phyloP scores from a whole-genome alignment of 2,888 invertebrate species.

The Sinotaia quadrata region DNA sequence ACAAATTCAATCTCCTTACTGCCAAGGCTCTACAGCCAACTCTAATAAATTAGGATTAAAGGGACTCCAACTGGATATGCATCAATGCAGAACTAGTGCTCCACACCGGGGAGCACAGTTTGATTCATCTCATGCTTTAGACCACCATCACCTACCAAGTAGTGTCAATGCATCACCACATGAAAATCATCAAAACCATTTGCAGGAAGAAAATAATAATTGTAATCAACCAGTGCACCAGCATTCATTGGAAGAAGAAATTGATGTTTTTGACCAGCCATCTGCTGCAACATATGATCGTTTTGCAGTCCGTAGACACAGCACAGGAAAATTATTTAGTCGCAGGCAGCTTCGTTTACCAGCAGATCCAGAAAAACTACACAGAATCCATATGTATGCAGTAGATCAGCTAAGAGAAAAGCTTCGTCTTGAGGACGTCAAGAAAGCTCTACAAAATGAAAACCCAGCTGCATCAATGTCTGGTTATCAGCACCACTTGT shows the following conservation, averaged over 20 bases:
- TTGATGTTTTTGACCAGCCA: too few species aligned
- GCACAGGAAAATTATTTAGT: background rate
- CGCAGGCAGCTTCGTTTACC: background rate
- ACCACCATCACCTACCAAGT: too few species aligned
- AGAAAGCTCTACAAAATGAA: slow-evolving; percentile 38
- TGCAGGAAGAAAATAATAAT: too few species aligned
- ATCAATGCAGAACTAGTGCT: too few species aligned
- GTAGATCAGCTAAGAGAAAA: slow-evolving; percentile 56
- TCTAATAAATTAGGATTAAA: background rate
- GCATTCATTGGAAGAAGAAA: too few species aligned
- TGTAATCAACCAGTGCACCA: too few species aligned
- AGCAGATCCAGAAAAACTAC: slow-evolving; percentile 3
- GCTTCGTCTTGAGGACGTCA: slow-evolving; percentile 45
- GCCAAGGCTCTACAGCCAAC: background rate
- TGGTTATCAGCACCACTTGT: slow-evolving; percentile 30
- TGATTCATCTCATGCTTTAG: too few species aligned
- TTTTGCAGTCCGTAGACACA: slow-evolving; percentile 22
- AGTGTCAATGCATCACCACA: too few species aligned
- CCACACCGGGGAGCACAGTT: too few species aligned
- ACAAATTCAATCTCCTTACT: background rate
- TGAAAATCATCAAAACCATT: too few species aligned
- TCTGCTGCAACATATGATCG: too few species aligned
- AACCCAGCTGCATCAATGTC: slow-evolving; percentile 38
- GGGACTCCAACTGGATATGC: too few species aligned
- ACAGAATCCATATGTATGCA: slow-evolving; percentile 44